Percentiles rank a stretch among this genome's conserved stretches.
Conservation (phyloP, 2,113 vertebrate species). For the Marcusenius ussheri region DNA sequence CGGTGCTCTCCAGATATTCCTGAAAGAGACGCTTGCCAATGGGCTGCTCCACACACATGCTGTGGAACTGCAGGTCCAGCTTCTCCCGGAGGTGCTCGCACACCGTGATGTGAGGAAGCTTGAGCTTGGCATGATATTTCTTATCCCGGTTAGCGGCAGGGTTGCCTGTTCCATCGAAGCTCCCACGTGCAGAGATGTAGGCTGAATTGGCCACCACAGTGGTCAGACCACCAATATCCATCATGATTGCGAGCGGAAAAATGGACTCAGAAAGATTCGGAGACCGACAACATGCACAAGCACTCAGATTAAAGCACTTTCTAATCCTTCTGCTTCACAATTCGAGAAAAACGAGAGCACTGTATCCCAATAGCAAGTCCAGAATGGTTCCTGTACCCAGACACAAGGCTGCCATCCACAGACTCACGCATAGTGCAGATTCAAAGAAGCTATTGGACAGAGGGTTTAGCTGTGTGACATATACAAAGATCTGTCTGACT, state of each 20-base stretch:
- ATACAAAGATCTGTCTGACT: slow-evolving; percentile 63
- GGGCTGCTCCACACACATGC: slow-evolving; percentile 58
- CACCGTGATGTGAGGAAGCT: slow-evolving; percentile 66
- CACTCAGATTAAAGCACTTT: slow-evolving; percentile 10
- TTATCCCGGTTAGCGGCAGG: slow-evolving; percentile 56
- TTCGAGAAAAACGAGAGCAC: slow-evolving; percentile 5
- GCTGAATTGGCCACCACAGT: slow-evolving; percentile 71
- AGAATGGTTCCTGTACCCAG: neutral
- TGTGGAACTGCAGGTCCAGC: slow-evolving; percentile 57
- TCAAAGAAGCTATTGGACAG: slow-evolving; percentile 27
- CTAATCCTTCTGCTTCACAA: slow-evolving; percentile 8
- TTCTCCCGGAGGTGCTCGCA: slow-evolving; percentile 60
- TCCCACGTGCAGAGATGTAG: slow-evolving; percentile 68
- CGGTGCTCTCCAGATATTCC: slow-evolving; percentile 56
- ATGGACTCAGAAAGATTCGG: slow-evolving; percentile 19
- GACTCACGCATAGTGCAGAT: slow-evolving; percentile 30
- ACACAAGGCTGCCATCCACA: slow-evolving; percentile 22
- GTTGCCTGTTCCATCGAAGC: slow-evolving; percentile 57
- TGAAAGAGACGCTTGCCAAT: slow-evolving; percentile 67
- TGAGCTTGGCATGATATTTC: slow-evolving; percentile 64
- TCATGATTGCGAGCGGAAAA: slow-evolving; percentile 32
- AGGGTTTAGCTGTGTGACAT: slow-evolving; percentile 38
- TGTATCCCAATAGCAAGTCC: neutral
- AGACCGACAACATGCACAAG: slow-evolving; percentile 9
- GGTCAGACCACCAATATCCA: slow-evolving; percentile 66